Conservation (phyloP, 2,113 vertebrate species). For the human region DNA sequence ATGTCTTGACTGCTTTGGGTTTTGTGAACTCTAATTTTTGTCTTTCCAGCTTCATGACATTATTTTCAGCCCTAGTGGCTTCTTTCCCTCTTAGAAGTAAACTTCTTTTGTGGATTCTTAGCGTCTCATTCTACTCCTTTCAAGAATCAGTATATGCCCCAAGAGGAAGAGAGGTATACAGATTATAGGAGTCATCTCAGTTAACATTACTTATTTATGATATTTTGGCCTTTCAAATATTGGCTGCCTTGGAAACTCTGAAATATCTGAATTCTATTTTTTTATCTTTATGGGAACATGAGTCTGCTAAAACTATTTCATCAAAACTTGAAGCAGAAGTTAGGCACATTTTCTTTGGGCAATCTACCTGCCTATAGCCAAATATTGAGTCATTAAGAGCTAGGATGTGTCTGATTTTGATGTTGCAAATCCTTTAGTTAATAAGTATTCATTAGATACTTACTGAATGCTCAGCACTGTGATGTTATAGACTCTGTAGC, state of each 20-base stretch:
- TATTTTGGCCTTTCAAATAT: neutral
- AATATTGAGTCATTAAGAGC: neutral
- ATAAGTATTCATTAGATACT: neutral
- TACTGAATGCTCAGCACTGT: neutral
- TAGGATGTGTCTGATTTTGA: neutral
- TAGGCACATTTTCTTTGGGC: neutral
- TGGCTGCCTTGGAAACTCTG: neutral
- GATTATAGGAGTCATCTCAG: neutral
- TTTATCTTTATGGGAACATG: neutral
- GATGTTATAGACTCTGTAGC: neutral
- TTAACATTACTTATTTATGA: neutral
- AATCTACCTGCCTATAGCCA: neutral
- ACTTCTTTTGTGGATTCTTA: neutral
- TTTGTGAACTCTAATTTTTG: neutral
- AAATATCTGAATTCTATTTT: neutral
- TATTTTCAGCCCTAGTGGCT: neutral
- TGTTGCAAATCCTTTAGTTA: neutral
- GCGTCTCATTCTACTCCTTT: neutral
- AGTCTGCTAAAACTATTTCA: neutral
- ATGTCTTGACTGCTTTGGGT: neutral
- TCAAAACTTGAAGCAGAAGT: neutral
- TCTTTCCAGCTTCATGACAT: neutral
- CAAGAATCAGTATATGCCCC: neutral
- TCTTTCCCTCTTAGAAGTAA: neutral
- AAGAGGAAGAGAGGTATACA: neutral